Evolutionary conservation across 2,888 invertebrate genomes (phyloP), one percentile per base, ranked within the genome.

Genomic region (Amphipoea oculea): DNA sequence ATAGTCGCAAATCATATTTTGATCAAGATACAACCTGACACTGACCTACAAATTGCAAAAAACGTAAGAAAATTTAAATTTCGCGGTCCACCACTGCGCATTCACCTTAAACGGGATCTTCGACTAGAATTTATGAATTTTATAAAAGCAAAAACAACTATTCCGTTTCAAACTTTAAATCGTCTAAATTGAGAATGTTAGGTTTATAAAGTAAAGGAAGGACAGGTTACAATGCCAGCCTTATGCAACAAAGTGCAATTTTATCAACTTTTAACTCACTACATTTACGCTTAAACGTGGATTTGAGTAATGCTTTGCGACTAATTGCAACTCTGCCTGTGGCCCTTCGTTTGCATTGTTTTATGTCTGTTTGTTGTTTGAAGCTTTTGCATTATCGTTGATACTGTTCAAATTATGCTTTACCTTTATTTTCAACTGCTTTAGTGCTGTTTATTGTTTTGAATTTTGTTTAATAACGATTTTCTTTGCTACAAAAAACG

Each of bases 221-320:
- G 48, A 29, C 60, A 20, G 40, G 20, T 7, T 36, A 62, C 14
- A 80, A 40, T 40, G 54, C 20, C 36, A 23, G 20, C 11, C 17
- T 60, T 71, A 75, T 68, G 63, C 71, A 51, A 75, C 75, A 75
- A 83, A 85, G 75, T 73, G 69, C 29, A 84, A 1, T 73, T 66
- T 70, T 84, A 79, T 73, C 69, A 84, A 84, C 85, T 82, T 69
- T 73, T 66, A 70, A 70, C 82, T 85, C 71, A 71, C 62, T 73
- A 69, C 80, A 62, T 82, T 79, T 65, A 20, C 60, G 51, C 48
- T 76, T 62, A 77, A 69, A 40, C 68, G 65, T 54, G 48, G 57
- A 68, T 82, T 60, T 62, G 65, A 81, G 62, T 85, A 85, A 85
- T 79, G 85, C 73, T 60, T 82, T 70, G 80, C 45, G 65, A 73